Conservation (phyloP, 2,888 invertebrate species). For the Dromius quadrimaculatus region DNA sequence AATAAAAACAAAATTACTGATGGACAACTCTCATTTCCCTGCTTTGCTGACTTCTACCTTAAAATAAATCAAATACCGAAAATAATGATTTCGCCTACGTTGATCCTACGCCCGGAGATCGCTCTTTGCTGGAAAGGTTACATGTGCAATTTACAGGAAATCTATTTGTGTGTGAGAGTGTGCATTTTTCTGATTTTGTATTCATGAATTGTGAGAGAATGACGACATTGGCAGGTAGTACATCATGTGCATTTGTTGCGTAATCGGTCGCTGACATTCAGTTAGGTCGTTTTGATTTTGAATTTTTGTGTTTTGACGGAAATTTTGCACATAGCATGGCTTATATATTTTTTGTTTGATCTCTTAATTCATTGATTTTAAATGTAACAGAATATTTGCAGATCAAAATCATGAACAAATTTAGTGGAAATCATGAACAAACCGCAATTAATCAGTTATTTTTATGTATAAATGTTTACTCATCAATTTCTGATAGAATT, state of each 20-base stretch:
- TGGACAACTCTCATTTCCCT: constrained; percentile 13
- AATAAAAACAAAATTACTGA: constrained; percentile 33
- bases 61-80: constrained; percentile 18
- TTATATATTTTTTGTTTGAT: too few relatives aligned
- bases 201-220: not conserved
- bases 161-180: constrained; percentile 5
- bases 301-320: not conserved
- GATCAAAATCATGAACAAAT: too few relatives aligned
- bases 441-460: too few relatives aligned
- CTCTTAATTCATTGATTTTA: too few relatives aligned
- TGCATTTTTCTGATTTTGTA: constrained; percentile 9
- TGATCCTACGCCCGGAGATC: not conserved
- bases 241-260: constrained; percentile 35
- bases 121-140: constrained; percentile 7
- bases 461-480: too few relatives aligned
- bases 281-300: constrained; percentile 1
- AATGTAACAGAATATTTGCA: too few relatives aligned
- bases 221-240: constrained; percentile 39
- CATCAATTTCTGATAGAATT: too few relatives aligned
- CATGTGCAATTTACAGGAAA: constrained; percentile 6
- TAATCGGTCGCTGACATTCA: constrained; percentile 31
- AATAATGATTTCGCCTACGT: constrained; percentile 1
- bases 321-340: too few relatives aligned
- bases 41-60: not conserved
- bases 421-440: too few relatives aligned